A percentile compares a stretch with the other conserved stretches of the same genome.
These are phyloP conservation scores for Epirrhoe tristata DNA, from an alignment of 2,888 invertebrate species.

Conservation along the genomic window DNA sequence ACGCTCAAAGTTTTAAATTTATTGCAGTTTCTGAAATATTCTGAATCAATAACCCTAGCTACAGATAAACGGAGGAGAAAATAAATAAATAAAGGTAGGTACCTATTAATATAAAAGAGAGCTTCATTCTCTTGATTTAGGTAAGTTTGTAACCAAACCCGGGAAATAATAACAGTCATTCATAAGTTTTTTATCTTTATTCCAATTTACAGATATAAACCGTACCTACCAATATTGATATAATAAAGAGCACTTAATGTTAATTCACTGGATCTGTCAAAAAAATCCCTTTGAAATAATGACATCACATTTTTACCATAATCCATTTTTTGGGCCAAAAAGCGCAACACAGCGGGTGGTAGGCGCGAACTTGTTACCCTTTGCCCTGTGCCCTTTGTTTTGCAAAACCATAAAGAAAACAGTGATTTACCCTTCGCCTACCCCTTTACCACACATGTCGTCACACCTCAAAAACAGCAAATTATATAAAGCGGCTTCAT, in stretches of 20 bases:
- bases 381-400: constrained; percentile 69
- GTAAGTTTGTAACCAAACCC: too few relatives aligned
- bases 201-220: too few relatives aligned
- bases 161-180: too few relatives aligned
- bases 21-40: constrained; percentile 42
- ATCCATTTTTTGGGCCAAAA: constrained; percentile 65
- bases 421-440: constrained; percentile 73
- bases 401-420: constrained; percentile 74
- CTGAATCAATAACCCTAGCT: constrained; percentile 26
- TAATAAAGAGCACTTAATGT: too few relatives aligned
- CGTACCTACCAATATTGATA: too few relatives aligned
- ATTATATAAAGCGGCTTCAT: constrained; percentile 47
- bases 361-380: constrained; percentile 76
- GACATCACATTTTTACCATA: constrained; percentile 62
- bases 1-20: constrained; percentile 49
- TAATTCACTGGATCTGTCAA: neutral
- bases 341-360: constrained; percentile 67
- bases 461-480: constrained; percentile 44
- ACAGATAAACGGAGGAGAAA: constrained; percentile 8
- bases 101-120: constrained; percentile 7
- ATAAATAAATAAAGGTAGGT: too few relatives aligned
- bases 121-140: too few relatives aligned
- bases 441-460: constrained; percentile 75
- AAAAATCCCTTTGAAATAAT: constrained; percentile 51
- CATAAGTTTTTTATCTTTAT: too few relatives aligned